Evolutionary conservation across 2,113 vertebrate species (phyloP), one percentile per base, ranked within the genome.

Genomic region (Burhinus oedicnemus): DNA sequence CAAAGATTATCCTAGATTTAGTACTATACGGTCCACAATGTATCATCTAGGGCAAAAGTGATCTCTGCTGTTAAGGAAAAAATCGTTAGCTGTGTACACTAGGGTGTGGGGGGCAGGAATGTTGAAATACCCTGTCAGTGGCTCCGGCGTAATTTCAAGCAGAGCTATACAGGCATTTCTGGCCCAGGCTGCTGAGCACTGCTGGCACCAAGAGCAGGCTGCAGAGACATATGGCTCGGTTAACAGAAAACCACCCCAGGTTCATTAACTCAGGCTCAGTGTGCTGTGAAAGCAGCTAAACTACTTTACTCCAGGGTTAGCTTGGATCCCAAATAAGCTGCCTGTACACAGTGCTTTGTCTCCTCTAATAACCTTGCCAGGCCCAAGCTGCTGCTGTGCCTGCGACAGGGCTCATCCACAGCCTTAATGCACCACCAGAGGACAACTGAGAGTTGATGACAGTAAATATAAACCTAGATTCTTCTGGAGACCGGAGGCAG

Each of bases 311-410:
- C 38, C 64, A 42, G 89, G 84, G 61, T 95, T 87, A 95, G 89
- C 76, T 34, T 58, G 89, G 87, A 91, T 96, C 82, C 69, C 78
- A 49, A 62, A 61, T 87, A 90, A 94, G 77, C 96, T 57, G 78
- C 10, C 26, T 87, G 78, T 38, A 38, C 61, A 36, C 29, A 9
- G 78, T 32, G 57, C 74, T 85, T 69, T 68, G 66, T 87, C 90
- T 91, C 89, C 95, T 95, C 69, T 87, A 42, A 82, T 79, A 95
- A 95, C 93, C 93, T 95, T 72, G 89, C 65, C 55, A 44, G 80
- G 47, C 55, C 57, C 60, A 34, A 36, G 77, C 83, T 93, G 69
- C 69, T 79, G 55, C 64, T 89, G 34, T 74, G 86, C 34, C 62
- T 20, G 21, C 44, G 85, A 20, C 0, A 18, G 61, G 88, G 44